Base-by-base conservation (phyloP, 2,888 invertebrate genomes). In the Exephanes ischioxanthus region DNA sequence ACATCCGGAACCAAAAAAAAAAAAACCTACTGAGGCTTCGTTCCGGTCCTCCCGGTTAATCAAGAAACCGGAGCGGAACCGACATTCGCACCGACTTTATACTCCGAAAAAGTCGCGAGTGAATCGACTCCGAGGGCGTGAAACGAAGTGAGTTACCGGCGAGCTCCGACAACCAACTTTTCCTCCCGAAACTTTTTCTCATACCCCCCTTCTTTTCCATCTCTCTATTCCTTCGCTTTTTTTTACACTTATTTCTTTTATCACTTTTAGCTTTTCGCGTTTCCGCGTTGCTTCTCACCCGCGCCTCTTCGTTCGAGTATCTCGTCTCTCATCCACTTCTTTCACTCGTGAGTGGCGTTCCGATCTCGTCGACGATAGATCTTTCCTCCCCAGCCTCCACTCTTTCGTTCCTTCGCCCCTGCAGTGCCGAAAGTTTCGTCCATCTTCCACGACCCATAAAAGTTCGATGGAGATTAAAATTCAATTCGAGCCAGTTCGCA, bases 111-210 rank as follows among this genome's bases (percentile, higher is more conserved):
- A 72, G 70, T 37, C 70, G n/a, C 72, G 66, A 80, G 72, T 77
- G 76, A 77, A 84, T 80, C 67, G 55, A 80, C 80, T 80, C n/a
- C 66, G 68, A 72, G 80, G 45, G 80, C 71, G 80, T 55, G 72
- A 77, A 77, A 53, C 41, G 76, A 80, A 71, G 71, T 76, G 77
- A 80, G 77, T 84, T 77, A 80, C 80, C 63, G 37, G 37, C 33
- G 71, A 80, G 45, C 63, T 16, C 45, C 71, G 37, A 70, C 79
- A 76, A 66, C 53, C 11, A 80, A 67, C 76, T 84, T 81, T 48
- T 66, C 45, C 16, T 85, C 66, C 11, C 7, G 19, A 22, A 58
- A 58, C 58, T 58, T 58, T 58, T 58, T 26, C 22, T 26, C 58
- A 11, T 9, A 26, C 19, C 22, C 3, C 11, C 26, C 19, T 19